Base-by-base conservation (phyloP, 64 coral and sea anemone genomes). In the Stylophora pistillata region DNA sequence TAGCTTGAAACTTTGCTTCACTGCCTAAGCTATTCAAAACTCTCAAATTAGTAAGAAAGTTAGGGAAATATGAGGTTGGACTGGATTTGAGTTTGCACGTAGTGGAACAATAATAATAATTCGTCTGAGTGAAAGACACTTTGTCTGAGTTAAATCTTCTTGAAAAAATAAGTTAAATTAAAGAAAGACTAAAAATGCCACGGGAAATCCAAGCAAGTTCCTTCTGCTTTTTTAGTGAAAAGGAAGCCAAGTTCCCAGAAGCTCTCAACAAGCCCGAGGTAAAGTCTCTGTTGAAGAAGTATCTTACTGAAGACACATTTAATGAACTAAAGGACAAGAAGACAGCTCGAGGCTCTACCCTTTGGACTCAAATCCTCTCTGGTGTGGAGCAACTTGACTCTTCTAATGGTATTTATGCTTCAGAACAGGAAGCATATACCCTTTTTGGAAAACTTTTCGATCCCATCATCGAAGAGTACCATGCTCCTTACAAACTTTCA, bases 311-410 rank as follows among this genome's bases (percentile, higher is more conserved):
- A 0, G 95, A 98, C 18, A 33, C 89, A 28, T 98, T 94, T 23
- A 80, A 98, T 0, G 76, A 90, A 29, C 73, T 94, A 32, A 94
- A 98, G 56, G 92, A 88, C 74, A 91, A 94, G 53, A 98, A 94
- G 59, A 91, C 92, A 30, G 75, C 85, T 5, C 78, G 91, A 27
- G 95, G 89, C 21, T 80, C 68, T 32, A 56, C 73, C 26, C 69
- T 94, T 64, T 91, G 79, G 65, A 85, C 91, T 21, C 91, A 89
- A 37, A 91, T 98, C 52, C 86, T 75, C 86, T 94, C 92, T 4
- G 95, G 95, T 28, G 62, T 98, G 12, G 57, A 58, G 14, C 88
- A 98, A 72, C 62, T 98, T 58, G 95, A 98, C 74, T 98, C 95
- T 6, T 83, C 88, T 1, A 64, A 29, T 37, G 95, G 95, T 0